These are phyloP conservation scores for Antennarius maculatus DNA, from an alignment of 2,797 vertebrate species.

Conservation along the genomic window DNA sequence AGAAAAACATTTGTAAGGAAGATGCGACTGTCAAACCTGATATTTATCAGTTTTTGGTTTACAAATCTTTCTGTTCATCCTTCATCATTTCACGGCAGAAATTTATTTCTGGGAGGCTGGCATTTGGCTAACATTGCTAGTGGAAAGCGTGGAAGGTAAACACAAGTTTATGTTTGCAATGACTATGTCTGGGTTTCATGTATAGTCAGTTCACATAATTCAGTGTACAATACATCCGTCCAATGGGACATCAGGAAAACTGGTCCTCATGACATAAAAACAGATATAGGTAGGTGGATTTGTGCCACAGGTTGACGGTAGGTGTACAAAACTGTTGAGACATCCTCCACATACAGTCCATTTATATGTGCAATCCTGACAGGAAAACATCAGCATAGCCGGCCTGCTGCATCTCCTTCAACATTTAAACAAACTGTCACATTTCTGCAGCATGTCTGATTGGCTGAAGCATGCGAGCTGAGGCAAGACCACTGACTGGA, in stretches of 20 bases:
- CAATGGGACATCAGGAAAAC: neutral
- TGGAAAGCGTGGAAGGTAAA: neutral
- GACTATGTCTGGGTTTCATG: slow-evolving; percentile 1
- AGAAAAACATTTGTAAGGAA: too few relatives aligned
- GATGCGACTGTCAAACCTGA: too few relatives aligned
- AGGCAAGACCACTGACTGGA: slow-evolving; percentile 30
- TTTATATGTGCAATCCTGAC: slow-evolving; percentile 4
- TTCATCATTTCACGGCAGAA: neutral
- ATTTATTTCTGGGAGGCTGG: neutral
- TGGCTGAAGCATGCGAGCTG: slow-evolving; percentile 31
- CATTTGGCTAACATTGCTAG: neutral
- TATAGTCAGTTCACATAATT: neutral
- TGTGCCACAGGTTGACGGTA: neutral
- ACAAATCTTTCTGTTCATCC: too few relatives aligned
- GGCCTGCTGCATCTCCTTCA: slow-evolving; percentile 7
- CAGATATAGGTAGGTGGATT: slow-evolving; percentile 4
- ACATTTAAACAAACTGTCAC: slow-evolving; percentile 37
- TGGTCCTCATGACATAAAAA: neutral
- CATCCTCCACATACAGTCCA: slow-evolving; percentile 8
- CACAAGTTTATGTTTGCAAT: neutral
- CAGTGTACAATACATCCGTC: slow-evolving; percentile 11
- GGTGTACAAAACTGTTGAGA: slow-evolving; percentile 1
- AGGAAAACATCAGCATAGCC: slow-evolving; percentile 8
- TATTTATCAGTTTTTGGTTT: neutral
- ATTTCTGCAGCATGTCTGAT: slow-evolving; percentile 57